A percentile compares a stretch with the other conserved stretches of the same genome.
phyloP scores from a whole-genome alignment of 1,140 invertebrate species.

The Euura saliciscinereae region DNA sequence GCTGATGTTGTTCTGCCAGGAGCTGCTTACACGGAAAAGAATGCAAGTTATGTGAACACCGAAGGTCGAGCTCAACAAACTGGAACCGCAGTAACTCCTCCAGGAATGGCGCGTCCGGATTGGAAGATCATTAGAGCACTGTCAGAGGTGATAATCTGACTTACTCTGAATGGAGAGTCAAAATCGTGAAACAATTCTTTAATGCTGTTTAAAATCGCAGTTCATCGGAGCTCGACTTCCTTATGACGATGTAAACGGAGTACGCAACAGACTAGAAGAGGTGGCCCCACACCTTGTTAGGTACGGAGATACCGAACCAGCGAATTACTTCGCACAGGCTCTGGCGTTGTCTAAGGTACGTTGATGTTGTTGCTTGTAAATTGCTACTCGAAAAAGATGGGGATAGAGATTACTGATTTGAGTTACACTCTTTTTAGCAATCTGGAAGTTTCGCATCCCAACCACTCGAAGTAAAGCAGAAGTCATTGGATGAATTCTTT shows the following conservation, averaged over 20 bases:
- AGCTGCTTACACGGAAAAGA: slow-evolving; percentile 98
- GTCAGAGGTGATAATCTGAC: slow-evolving; percentile 68
- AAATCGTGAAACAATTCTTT: slow-evolving; percentile 7
- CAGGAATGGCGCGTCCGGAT: slow-evolving; percentile 92
- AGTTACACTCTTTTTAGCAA: slow-evolving; percentile 59
- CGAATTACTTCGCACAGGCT: slow-evolving; percentile 83
- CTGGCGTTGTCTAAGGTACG: slow-evolving; percentile 69
- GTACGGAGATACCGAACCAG: slow-evolving; percentile 83
- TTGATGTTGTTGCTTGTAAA: slow-evolving; percentile 22
- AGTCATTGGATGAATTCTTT: slow-evolving; percentile 91
- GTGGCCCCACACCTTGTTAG: slow-evolving; percentile 88
- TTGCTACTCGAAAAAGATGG: slow-evolving; percentile 10
- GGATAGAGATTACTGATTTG: neutral
- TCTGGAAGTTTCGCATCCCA: slow-evolving; percentile 62
- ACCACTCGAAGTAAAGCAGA: slow-evolving; percentile 79
- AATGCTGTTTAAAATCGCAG: slow-evolving; percentile 67
- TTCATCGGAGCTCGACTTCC: slow-evolving; percentile 82
- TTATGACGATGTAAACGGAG: slow-evolving; percentile 87
- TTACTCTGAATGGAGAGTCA: neutral
- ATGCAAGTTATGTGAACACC: slow-evolving; percentile 95
- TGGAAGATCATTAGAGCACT: slow-evolving; percentile 97
- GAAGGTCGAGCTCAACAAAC: slow-evolving; percentile 98
- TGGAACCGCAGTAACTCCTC: slow-evolving; percentile 87
- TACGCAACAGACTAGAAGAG: slow-evolving; percentile 82
- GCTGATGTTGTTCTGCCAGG: slow-evolving; percentile 95